Conservation (phyloP, 2,797 vertebrate species). For the Masticophis lateralis region DNA sequence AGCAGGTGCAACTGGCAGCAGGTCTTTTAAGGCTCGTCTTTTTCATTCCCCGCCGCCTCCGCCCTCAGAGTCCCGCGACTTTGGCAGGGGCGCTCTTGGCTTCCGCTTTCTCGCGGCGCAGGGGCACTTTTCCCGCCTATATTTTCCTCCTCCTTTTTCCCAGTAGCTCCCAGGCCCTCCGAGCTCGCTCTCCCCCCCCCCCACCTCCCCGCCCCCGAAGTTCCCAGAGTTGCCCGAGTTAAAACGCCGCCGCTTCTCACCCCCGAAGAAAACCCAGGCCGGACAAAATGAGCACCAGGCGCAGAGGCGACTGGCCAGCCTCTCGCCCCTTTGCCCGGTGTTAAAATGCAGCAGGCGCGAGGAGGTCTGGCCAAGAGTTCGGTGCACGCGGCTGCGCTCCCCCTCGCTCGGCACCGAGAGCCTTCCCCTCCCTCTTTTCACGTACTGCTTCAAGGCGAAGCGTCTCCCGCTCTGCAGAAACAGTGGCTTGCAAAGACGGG, state of each 20-base stretch:
- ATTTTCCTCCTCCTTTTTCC: not conserved
- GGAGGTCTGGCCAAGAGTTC: not conserved
- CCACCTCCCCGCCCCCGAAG: conserved; percentile 70
- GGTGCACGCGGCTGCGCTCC: not conserved
- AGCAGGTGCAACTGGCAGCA: conserved; percentile 63
- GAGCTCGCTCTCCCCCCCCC: conserved; percentile 52
- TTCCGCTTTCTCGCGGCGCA: not conserved
- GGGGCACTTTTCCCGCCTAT: not conserved
- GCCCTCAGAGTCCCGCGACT: not conserved
- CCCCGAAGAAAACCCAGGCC: conserved; percentile 15
- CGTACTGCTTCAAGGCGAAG: conserved; percentile 30
- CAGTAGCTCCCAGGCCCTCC: conserved; percentile 17
- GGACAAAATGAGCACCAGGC: conserved; percentile 19
- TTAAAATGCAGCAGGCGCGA: not conserved
- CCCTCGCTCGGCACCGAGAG: not conserved
- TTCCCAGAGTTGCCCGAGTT: conserved; percentile 70
- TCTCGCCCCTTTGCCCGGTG: not conserved
- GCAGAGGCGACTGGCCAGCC: conserved; percentile 39
- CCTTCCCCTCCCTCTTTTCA: not conserved
- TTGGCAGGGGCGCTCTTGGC: not conserved
- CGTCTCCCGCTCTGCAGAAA: conserved; percentile 11
- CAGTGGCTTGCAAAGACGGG: conserved; percentile 10
- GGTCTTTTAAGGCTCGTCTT: conserved; percentile 40
- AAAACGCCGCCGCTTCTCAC: conserved; percentile 45
- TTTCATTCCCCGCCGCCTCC: not conserved